A percentile compares a stretch with the other conserved stretches of the same genome.
Conservation (phyloP, 2,797 vertebrate species). For the Apogon hyalosoma region DNA sequence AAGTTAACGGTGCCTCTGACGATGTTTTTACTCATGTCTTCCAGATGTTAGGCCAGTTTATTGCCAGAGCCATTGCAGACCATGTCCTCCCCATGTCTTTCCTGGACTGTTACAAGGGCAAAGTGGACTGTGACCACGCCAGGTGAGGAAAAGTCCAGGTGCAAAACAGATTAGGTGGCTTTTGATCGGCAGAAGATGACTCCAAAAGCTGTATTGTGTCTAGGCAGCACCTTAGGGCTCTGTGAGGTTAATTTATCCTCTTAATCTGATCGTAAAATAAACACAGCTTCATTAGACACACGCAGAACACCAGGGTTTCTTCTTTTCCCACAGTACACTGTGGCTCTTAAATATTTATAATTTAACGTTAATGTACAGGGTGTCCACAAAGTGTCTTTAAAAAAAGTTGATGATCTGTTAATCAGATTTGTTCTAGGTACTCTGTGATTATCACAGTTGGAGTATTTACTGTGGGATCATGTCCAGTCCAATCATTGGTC, state of each 20-base stretch:
- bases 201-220: neutral
- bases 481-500: no score
- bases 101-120: constrained; percentile 89
- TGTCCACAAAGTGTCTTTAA: no score
- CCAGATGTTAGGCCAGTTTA: constrained; percentile 93
- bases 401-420: no score
- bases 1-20: neutral
- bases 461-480: no score
- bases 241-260: no score
- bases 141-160: constrained; percentile 75
- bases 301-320: neutral
- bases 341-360: neutral
- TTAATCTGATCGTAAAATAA: no score
- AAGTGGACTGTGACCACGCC: constrained; percentile 89
- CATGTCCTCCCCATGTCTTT: constrained; percentile 89
- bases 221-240: no score
- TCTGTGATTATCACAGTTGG: no score
- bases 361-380: neutral
- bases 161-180: no score
- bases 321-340: neutral
- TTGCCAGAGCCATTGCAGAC: constrained; percentile 90
- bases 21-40: neutral
- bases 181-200: no score
- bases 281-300: no score
- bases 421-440: no score